These are phyloP conservation scores for Margarornis squamiger DNA, from an alignment of 2,797 vertebrate species.

Conservation along the genomic window DNA sequence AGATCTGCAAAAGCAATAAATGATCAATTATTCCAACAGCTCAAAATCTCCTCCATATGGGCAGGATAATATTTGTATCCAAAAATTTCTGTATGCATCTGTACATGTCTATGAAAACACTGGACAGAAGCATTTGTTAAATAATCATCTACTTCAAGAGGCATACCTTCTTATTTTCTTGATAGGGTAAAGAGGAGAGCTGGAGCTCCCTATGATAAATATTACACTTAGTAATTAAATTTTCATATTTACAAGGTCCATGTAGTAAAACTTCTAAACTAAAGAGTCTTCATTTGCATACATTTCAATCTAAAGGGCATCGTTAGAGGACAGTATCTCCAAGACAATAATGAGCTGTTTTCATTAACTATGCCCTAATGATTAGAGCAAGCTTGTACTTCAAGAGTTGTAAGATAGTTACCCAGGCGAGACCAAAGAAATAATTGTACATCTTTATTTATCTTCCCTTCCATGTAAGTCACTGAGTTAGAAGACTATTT, in stretches of 20 bases:
- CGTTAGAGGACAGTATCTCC: slow-evolving; percentile 25
- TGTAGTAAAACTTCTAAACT: slow-evolving; percentile 49
- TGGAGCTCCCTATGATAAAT: slow-evolving; percentile 24
- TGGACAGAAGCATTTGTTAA: background rate
- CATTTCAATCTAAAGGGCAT: slow-evolving; percentile 44
- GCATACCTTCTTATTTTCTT: background rate
- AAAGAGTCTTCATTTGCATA: slow-evolving; percentile 66
- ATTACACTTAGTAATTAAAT: slow-evolving; percentile 66
- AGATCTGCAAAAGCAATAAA: background rate
- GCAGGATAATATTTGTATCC: background rate
- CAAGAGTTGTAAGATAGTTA: background rate
- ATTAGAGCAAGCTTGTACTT: slow-evolving; percentile 4
- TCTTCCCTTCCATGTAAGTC: background rate
- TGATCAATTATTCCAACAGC: background rate
- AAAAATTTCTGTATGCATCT: background rate
- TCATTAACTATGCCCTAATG: slow-evolving; percentile 52
- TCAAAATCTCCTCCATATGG: background rate
- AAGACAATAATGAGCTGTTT: slow-evolving; percentile 52
- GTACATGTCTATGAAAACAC: background rate
- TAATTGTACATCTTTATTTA: slow-evolving; percentile 33
- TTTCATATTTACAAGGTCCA: slow-evolving; percentile 58
- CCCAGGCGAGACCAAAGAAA: slow-evolving; percentile 20
- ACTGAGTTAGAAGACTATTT: background rate
- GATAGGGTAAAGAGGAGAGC: background rate
- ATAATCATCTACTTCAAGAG: background rate